Conservation (phyloP, 92 coral and sea anemone genomes). For the Epizoanthus rinbou region DNA sequence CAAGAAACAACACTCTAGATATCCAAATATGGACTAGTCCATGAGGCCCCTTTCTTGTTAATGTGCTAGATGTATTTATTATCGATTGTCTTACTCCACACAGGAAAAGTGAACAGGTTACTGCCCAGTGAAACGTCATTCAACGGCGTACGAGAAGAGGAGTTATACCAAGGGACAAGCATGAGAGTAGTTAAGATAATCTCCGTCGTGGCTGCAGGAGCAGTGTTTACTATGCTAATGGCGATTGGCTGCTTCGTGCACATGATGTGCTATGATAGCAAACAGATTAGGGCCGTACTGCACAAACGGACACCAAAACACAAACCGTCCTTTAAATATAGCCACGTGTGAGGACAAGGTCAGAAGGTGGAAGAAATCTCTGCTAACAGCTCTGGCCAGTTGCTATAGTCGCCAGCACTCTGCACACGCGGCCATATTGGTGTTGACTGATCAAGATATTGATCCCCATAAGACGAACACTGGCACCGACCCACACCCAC, state of each 20-base stretch:
- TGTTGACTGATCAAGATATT: background rate
- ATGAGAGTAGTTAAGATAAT: background rate
- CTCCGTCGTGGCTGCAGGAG: slow-evolving; percentile 11
- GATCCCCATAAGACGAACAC: no score
- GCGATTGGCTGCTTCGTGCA: slow-evolving; percentile 14
- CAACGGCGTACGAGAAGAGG: no score
- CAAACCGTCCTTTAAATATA: slow-evolving; percentile 12
- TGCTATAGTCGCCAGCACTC: background rate
- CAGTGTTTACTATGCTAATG: slow-evolving; percentile 4
- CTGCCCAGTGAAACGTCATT: no score
- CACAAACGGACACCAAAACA: slow-evolving; percentile 2
- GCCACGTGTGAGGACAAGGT: background rate
- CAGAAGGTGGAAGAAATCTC: background rate
- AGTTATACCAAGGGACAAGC: background rate
- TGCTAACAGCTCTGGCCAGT: background rate
- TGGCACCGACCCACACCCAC: no score
- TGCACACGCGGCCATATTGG: background rate
- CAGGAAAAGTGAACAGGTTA: no score
- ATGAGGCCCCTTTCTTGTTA: no score
- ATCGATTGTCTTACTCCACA: no score
- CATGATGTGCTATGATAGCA: slow-evolving; percentile 26
- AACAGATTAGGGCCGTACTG: background rate
- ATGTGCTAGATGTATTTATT: no score
- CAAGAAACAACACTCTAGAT: no score
- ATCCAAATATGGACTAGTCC: no score